A percentile compares a stretch with the other conserved stretches of the same genome.
These are phyloP conservation scores for Sorex fumeus DNA, from an alignment of 2,113 vertebrate species.

Conservation along the genomic window DNA sequence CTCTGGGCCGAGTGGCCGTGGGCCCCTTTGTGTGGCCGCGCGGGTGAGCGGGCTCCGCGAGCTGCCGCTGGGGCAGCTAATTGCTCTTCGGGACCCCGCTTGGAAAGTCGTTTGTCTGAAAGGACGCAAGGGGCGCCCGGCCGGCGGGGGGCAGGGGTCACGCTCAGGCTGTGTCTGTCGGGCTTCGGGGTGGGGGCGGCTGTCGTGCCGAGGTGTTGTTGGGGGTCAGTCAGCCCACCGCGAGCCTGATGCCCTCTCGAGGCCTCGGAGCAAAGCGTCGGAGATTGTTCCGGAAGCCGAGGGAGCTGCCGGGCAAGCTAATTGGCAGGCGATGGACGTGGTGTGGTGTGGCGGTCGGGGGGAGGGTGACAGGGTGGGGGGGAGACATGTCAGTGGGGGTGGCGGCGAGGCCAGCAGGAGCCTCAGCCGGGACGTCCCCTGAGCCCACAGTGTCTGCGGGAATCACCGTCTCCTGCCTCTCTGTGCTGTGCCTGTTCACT, in stretches of 20 bases:
- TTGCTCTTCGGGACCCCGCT: slow-evolving; percentile 54
- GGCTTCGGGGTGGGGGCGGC: not conserved
- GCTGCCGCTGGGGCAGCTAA: slow-evolving; percentile 39
- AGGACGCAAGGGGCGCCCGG: not conserved
- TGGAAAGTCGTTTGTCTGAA: slow-evolving; percentile 66
- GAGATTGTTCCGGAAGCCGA: slow-evolving; percentile 47
- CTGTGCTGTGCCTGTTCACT: too few species aligned
- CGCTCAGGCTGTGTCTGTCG: too few species aligned
- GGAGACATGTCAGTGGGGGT: too few species aligned
- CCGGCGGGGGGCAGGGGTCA: too few species aligned
- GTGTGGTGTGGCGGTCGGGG: too few species aligned
- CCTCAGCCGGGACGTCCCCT: not conserved
- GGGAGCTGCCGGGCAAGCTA: slow-evolving; percentile 35
- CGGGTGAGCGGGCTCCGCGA: not conserved
- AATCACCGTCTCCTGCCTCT: too few species aligned
- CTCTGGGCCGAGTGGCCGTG: too few species aligned
- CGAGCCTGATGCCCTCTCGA: not conserved
- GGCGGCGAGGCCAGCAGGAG: not conserved
- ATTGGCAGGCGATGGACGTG: not conserved
- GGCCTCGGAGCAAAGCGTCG: not conserved
- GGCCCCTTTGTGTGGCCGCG: slow-evolving; percentile 55
- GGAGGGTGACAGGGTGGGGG: slow-evolving; percentile 6
- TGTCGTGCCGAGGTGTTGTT: not conserved
- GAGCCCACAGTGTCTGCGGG: not conserved
- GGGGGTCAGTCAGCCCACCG: not conserved